phyloP scores from a whole-genome alignment of 2,797 vertebrate species.

The Falco novaeseelandiae region DNA sequence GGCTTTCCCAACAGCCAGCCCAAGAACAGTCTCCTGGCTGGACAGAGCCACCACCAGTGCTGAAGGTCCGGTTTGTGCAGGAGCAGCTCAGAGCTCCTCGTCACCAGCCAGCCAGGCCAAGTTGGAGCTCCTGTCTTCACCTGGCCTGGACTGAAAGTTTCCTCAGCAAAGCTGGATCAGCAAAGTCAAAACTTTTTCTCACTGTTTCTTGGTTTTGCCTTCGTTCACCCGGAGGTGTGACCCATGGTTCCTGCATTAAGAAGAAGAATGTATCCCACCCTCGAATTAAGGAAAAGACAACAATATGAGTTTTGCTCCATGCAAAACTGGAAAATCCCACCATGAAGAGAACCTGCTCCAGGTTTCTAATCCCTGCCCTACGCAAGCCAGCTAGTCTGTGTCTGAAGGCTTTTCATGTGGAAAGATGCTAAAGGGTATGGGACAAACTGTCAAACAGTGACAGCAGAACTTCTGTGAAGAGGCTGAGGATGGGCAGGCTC shows the following conservation, averaged over 20 bases:
- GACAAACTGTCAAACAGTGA: background rate
- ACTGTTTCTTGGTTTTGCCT: background rate
- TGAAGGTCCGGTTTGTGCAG: background rate
- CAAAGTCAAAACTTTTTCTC: background rate
- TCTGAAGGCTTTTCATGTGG: background rate
- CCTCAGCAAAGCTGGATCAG: background rate
- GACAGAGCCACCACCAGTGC: background rate
- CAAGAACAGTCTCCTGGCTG: background rate
- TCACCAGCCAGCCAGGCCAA: background rate
- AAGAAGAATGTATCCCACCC: background rate
- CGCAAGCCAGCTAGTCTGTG: background rate
- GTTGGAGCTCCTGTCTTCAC: background rate
- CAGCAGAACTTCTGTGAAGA: background rate
- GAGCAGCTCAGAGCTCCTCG: background rate
- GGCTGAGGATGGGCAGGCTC: background rate
- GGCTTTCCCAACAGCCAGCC: background rate
- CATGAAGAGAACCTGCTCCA: background rate
- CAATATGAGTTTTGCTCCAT: accelerated
- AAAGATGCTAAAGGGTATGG: accelerated
- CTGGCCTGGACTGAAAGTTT: background rate
- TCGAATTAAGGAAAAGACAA: background rate
- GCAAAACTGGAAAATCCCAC: background rate
- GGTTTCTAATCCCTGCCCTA: background rate
- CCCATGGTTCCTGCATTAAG: background rate
- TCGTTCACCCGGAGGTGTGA: background rate